Conservation (phyloP, 2,797 vertebrate genomes). For the Glossophaga mutica region DNA sequence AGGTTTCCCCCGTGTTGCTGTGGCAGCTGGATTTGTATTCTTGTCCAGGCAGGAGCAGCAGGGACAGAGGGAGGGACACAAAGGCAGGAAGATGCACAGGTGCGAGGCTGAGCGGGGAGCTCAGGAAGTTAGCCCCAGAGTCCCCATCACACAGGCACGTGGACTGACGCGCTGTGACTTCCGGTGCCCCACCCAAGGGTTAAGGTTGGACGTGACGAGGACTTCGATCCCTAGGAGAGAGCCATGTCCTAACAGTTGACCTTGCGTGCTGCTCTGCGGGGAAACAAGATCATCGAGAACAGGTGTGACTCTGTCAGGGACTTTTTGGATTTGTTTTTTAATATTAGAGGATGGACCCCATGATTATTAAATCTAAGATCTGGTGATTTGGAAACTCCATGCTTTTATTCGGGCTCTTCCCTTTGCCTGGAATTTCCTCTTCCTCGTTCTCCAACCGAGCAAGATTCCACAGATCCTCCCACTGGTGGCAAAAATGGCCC, state of each 20-base stretch:
- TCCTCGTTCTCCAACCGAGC: not conserved
- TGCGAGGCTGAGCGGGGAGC: not conserved
- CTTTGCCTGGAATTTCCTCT: not conserved
- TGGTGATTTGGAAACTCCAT: not conserved
- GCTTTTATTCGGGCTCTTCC: not conserved
- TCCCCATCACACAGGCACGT: rapidly evolving
- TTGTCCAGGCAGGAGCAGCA: not conserved
- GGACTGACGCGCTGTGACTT: not conserved
- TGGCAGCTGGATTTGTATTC: not conserved
- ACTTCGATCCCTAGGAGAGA: not conserved
- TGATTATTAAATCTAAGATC: not conserved
- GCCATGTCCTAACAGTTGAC: not conserved
- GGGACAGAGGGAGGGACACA: not conserved
- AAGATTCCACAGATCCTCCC: not conserved
- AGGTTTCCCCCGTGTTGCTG: not conserved
- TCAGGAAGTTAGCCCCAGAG: not conserved
- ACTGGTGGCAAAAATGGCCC: not conserved
- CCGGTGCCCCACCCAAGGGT: no score
- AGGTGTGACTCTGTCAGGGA: not conserved
- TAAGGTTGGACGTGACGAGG: not conserved
- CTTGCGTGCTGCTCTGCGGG: not conserved
- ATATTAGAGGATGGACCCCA: not conserved
- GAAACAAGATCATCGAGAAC: not conserved
- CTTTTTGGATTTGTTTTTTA: not conserved
- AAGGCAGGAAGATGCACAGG: not conserved